Percentiles rank a stretch among this genome's conserved stretches.
Conservation (phyloP, 2,113 vertebrate genomes). For the Phrynosoma blainvillii region DNA sequence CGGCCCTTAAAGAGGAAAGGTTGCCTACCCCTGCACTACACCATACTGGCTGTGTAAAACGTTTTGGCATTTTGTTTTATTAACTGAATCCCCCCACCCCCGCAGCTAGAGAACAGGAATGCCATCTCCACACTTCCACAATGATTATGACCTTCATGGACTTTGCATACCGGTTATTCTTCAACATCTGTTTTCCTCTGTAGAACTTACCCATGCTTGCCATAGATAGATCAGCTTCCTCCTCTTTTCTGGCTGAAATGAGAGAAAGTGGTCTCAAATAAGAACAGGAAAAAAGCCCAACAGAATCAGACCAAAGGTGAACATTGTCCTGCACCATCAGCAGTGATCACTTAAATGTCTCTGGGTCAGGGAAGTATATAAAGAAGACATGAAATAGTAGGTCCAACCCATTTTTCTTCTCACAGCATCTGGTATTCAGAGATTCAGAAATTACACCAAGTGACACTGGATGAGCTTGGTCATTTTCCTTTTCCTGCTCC, state of each 20-base stretch:
- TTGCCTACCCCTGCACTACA: too few relatives aligned
- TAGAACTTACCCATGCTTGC: slow-evolving; percentile 72
- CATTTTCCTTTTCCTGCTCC: background rate
- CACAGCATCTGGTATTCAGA: background rate
- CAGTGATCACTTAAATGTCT: background rate
- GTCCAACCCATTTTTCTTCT: background rate
- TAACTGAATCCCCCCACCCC: background rate
- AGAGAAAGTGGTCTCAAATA: slow-evolving; percentile 41
- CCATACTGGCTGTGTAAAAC: background rate
- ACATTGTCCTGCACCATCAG: too few relatives aligned
- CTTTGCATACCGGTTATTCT: slow-evolving; percentile 22
- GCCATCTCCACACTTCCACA: background rate
- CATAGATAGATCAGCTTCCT: slow-evolving; percentile 70
- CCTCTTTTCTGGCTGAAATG: slow-evolving; percentile 72
- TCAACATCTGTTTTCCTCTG: slow-evolving; percentile 8
- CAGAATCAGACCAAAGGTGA: background rate
- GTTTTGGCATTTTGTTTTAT: background rate
- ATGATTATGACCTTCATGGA: background rate
- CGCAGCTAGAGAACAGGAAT: background rate
- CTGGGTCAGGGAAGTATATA: background rate
- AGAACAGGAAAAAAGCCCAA: background rate
- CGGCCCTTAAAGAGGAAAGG: too few relatives aligned
- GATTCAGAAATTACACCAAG: background rate
- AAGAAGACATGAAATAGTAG: background rate
- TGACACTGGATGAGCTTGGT: background rate